A percentile compares a stretch with the other conserved stretches of the same genome.
These are phyloP conservation scores for Venturia canescens DNA, from an alignment of 1,140 invertebrate species.

Conservation along the genomic window DNA sequence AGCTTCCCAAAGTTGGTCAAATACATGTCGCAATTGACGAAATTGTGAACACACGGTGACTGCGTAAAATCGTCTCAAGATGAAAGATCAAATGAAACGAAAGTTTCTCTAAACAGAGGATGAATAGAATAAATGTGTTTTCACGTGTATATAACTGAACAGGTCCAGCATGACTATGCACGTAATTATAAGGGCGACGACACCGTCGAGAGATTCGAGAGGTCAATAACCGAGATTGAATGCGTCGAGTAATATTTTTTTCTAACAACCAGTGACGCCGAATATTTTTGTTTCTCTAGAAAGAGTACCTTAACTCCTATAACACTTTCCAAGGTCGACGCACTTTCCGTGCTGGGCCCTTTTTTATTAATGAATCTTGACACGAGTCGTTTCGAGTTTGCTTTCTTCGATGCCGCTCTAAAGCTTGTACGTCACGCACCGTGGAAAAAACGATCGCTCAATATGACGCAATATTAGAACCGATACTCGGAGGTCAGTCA, in stretches of 20 bases:
- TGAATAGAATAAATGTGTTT: too few relatives aligned
- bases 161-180: too few relatives aligned
- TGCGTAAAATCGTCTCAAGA: too few relatives aligned
- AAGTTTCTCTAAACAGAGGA: too few relatives aligned
- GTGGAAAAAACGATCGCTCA: not conserved
- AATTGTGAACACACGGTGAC: too few relatives aligned
- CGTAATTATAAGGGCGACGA: not conserved
- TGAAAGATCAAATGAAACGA: too few relatives aligned
- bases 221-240: slow-evolving; percentile 1
- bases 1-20: too few relatives aligned
- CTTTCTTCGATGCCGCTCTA: not conserved
- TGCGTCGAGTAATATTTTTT: not conserved
- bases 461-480: not conserved
- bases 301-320: not conserved
- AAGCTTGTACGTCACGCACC: not conserved
- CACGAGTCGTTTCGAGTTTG: not conserved
- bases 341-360: not conserved
- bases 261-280: not conserved
- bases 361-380: slow-evolving; percentile 5
- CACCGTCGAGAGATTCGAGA: not conserved
- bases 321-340: not conserved
- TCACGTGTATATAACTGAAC: too few relatives aligned
- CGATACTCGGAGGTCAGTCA: not conserved
- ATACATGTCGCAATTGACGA: too few relatives aligned
- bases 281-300: not conserved